Evolutionary conservation across 2,113 vertebrate genomes (phyloP).

Genomic region (Podarcis cretensis): DNA sequence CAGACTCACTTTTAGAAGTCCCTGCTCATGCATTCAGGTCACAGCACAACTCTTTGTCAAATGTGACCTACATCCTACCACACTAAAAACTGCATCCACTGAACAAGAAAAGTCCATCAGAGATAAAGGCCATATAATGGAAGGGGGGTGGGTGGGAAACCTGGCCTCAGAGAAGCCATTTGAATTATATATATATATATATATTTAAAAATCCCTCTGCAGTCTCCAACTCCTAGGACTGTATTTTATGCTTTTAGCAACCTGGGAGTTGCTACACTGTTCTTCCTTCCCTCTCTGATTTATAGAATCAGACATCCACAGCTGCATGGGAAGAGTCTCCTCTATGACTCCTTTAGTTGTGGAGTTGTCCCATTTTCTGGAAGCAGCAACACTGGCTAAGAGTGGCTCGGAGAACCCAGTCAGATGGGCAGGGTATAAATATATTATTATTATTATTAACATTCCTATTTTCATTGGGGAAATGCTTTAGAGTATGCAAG

Average conservation of each 20-base stretch:
- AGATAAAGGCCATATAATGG: slow-evolving; percentile 25
- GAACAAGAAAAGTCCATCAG: slow-evolving; percentile 44
- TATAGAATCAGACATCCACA: background rate
- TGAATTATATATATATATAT: background rate
- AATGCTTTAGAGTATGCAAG: too few relatives aligned
- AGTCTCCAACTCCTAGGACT: background rate
- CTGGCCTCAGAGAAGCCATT: background rate
- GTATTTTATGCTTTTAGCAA: background rate
- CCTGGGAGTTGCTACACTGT: background rate
- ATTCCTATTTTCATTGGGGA: too few relatives aligned
- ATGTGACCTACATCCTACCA: slow-evolving; percentile 37
- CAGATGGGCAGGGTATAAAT: background rate
- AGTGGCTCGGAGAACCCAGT: background rate
- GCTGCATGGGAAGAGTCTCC: background rate
- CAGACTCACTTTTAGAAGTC: slow-evolving; percentile 27
- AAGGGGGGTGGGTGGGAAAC: background rate
- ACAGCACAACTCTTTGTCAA: slow-evolving; percentile 41
- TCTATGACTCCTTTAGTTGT: background rate
- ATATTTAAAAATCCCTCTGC: background rate
- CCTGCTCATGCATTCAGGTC: slow-evolving; percentile 30
- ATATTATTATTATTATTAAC: too few relatives aligned
- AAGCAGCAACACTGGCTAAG: background rate
- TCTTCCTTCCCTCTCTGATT: background rate
- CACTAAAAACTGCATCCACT: slow-evolving; percentile 29
- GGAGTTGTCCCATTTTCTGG: background rate